Conservation (phyloP, 2,113 vertebrate genomes). For the Sapayoa aenigma region DNA sequence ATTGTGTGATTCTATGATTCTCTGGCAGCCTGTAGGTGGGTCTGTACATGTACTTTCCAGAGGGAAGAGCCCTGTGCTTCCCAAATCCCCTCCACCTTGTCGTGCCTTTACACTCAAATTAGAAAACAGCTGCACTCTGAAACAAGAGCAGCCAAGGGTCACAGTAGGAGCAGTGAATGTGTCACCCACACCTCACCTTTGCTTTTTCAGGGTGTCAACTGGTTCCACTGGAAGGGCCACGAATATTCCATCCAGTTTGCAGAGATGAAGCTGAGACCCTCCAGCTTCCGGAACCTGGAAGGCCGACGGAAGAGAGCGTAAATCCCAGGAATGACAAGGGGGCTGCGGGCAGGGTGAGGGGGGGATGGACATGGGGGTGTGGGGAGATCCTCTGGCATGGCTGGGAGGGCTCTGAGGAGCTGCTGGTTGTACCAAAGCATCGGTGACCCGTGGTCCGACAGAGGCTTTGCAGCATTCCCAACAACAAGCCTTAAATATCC, state of each 20-base stretch:
- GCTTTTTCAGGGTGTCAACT: conserved; percentile 88
- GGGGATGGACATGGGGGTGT: neutral
- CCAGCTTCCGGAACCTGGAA: conserved; percentile 93
- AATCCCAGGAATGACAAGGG: neutral
- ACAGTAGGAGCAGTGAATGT: neutral
- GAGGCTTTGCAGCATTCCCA: conserved; percentile 11
- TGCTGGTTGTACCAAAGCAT: conserved; percentile 58
- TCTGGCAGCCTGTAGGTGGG: fast-evolving
- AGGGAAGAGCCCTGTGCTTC: neutral
- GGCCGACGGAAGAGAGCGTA: conserved; percentile 92
- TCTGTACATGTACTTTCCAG: too few relatives aligned
- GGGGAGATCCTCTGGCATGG: conserved; percentile 1
- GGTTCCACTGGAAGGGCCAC: conserved; percentile 99
- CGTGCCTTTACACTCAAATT: neutral
- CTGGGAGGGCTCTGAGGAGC: neutral
- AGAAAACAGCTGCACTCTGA: neutral
- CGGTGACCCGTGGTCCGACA: neutral
- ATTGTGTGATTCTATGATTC: neutral
- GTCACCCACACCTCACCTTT: neutral
- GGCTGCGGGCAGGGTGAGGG: conserved; percentile 26
- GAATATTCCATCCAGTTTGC: conserved; percentile 95
- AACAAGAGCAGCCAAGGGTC: neutral
- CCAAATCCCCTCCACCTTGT: neutral
- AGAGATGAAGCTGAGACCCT: conserved; percentile 95
- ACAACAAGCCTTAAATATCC: conserved; percentile 13